Evolutionary conservation across 2,113 vertebrate genomes (phyloP).

Genomic region (Procavia capensis): DNA sequence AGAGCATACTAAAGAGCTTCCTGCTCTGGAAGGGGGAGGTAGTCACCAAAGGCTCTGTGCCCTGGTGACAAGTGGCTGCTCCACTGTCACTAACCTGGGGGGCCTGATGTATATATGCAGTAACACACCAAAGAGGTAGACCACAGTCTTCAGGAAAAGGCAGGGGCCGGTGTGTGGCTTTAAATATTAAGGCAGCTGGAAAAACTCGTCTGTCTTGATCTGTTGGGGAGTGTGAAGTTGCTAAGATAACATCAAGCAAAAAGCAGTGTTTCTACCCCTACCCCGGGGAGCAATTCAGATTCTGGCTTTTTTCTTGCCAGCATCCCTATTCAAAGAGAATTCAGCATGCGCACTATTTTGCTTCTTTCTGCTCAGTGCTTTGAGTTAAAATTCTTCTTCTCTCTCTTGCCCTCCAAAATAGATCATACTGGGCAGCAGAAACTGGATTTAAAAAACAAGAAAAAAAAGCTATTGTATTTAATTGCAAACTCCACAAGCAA

Average conservation of each 20-base stretch:
- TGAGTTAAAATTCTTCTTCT: slow-evolving; percentile 52
- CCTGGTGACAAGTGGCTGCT: slow-evolving; percentile 11
- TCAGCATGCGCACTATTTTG: neutral
- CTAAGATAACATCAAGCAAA: slow-evolving; percentile 42
- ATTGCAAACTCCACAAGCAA: slow-evolving; percentile 52
- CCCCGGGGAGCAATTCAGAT: slow-evolving; percentile 32
- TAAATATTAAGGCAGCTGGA: slow-evolving; percentile 63
- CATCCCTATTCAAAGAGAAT: slow-evolving; percentile 44
- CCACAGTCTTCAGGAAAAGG: slow-evolving; percentile 39
- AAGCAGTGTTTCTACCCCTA: neutral
- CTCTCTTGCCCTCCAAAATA: slow-evolving; percentile 54
- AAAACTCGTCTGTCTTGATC: slow-evolving; percentile 50
- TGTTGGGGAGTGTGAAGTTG: slow-evolving; percentile 42
- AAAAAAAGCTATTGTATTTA: slow-evolving; percentile 45
- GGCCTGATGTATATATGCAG: neutral
- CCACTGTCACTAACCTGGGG: slow-evolving; percentile 29
- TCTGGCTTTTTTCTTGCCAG: neutral
- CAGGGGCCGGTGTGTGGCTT: slow-evolving; percentile 28
- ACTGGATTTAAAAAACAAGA: too few relatives aligned
- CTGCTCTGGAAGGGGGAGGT: neutral
- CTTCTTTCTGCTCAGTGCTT: slow-evolving; percentile 49
- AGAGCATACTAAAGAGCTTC: slow-evolving; percentile 77
- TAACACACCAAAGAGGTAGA: neutral
- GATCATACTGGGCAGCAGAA: neutral
- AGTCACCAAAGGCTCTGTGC: slow-evolving; percentile 18